phyloP scores from a whole-genome alignment of 2,113 vertebrate species.

The Odocoileus hemionus region DNA sequence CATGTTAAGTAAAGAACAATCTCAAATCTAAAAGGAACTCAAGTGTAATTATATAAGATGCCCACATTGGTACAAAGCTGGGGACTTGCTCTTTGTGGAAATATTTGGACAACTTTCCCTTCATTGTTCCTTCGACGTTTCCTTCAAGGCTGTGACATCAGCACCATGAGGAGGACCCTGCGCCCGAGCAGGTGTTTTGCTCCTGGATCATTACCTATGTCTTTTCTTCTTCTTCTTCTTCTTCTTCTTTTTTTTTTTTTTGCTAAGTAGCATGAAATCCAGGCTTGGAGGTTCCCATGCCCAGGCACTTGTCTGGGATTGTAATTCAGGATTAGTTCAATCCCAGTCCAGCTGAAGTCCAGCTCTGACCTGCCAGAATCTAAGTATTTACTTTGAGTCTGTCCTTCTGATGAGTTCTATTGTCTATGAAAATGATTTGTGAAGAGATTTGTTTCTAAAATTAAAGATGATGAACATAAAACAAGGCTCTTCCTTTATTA shows the following conservation, averaged over 20 bases:
- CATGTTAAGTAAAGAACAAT: neutral
- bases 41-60: neutral
- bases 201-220: neutral
- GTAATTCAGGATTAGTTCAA: neutral
- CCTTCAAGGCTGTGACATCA: neutral
- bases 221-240: neutral
- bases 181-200: neutral
- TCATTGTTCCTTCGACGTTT: neutral
- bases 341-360: neutral
- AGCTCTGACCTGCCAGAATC: neutral
- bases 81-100: neutral
- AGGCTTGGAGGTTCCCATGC: neutral
- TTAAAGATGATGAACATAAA: constrained; percentile 14
- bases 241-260: neutral
- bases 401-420: neutral
- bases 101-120: neutral
- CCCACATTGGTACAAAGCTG: neutral
- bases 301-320: neutral
- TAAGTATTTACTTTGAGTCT: neutral
- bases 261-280: neutral
- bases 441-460: neutral
- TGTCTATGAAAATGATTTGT: neutral
- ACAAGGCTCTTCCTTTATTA: neutral
- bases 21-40: neutral
- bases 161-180: neutral